Percentiles rank a stretch among this genome's conserved stretches.
These are phyloP conservation scores for Drosophila putrida DNA, from an alignment of 2,888 invertebrate species.

Conservation along the genomic window DNA sequence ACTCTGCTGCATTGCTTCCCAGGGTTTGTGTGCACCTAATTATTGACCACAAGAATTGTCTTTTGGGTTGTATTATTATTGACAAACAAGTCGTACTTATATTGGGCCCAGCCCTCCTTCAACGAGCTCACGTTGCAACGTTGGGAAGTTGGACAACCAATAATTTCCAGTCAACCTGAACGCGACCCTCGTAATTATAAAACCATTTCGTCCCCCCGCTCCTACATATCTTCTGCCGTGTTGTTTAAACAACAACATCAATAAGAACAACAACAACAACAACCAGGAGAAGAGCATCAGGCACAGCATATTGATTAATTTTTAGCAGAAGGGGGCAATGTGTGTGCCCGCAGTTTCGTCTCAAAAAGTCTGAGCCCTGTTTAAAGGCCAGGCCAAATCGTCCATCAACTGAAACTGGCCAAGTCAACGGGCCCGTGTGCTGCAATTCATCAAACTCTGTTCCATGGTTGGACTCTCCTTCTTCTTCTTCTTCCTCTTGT, in stretches of 20 bases:
- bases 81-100: constrained; percentile 59
- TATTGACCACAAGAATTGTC: constrained; percentile 39
- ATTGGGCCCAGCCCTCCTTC: constrained; percentile 37
- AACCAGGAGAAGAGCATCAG: constrained; percentile 43
- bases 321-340: constrained; percentile 36
- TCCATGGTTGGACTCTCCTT: constrained; percentile 13
- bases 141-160: constrained; percentile 55
- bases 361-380: constrained; percentile 12
- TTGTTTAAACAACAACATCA: constrained; percentile 63
- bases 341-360: constrained; percentile 37
- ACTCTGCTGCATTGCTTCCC: constrained; percentile 19
- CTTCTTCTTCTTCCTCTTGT: background rate
- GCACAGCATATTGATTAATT: constrained; percentile 74
- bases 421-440: constrained; percentile 61
- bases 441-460: constrained; percentile 74
- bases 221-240: constrained; percentile 19
- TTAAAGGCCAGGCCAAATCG: constrained; percentile 45
- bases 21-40: constrained; percentile 29
- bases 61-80: constrained; percentile 45
- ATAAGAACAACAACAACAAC: constrained; percentile 34
- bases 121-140: constrained; percentile 43
- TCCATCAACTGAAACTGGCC: constrained; percentile 67
- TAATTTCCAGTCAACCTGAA: constrained; percentile 70
- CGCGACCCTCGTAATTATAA: constrained; percentile 77
- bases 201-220: constrained; percentile 55